These are phyloP conservation scores for Ophioderma brevispina DNA, from an alignment of 35 echinoderm and acorn worm species.

Conservation along the genomic window DNA sequence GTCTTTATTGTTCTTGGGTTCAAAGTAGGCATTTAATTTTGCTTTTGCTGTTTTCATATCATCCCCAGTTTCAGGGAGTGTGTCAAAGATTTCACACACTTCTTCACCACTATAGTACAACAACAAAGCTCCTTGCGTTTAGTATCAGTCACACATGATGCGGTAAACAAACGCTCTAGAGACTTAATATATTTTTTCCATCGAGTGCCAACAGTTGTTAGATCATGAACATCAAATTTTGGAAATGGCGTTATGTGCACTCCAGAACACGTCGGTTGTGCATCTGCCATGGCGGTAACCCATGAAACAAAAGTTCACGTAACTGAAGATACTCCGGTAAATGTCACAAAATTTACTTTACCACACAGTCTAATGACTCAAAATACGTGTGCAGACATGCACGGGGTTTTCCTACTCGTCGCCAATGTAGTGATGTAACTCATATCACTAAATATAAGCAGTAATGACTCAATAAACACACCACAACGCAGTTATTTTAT, in stretches of 20 bases:
- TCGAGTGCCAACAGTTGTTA: slow-evolving; percentile 16
- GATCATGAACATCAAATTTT: background rate
- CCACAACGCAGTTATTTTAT: too few species aligned
- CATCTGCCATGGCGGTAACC: background rate
- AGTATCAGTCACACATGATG: slow-evolving; percentile 20
- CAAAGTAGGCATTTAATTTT: slow-evolving; percentile 53
- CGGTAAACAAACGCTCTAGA: slow-evolving; percentile 60
- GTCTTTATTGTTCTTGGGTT: slow-evolving; percentile 32
- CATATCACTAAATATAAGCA: background rate
- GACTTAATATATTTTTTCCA: slow-evolving; percentile 68
- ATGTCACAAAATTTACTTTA: background rate
- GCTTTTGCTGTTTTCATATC: slow-evolving; percentile 46
- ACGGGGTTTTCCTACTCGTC: background rate
- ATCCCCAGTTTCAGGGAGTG: slow-evolving; percentile 41
- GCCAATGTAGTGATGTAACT: background rate
- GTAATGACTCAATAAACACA: background rate
- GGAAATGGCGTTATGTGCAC: background rate
- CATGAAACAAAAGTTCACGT: too few species aligned
- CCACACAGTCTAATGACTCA: background rate
- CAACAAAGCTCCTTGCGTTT: slow-evolving; percentile 49
- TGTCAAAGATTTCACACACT: slow-evolving; percentile 77
- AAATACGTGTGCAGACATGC: background rate
- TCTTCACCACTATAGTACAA: slow-evolving; percentile 57
- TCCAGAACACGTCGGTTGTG: too few species aligned
- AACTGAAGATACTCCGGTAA: background rate